A percentile compares a stretch with the other conserved stretches of the same genome.
These are phyloP conservation scores for Dendrocincla fuliginosa DNA, from an alignment of 2,797 vertebrate species.

Conservation along the genomic window DNA sequence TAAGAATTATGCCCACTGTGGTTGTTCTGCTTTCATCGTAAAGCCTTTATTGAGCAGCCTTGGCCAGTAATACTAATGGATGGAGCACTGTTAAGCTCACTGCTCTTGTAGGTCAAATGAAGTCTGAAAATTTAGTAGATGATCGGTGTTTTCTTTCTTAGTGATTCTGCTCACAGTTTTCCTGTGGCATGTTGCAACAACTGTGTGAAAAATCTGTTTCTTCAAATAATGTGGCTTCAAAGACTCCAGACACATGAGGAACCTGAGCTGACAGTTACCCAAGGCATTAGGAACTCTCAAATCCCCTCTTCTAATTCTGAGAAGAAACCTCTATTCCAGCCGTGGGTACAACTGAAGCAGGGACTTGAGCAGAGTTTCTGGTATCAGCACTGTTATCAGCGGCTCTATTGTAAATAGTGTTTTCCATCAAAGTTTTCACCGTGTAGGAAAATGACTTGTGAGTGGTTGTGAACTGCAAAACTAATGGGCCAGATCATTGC, in stretches of 20 bases:
- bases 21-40: slow-evolving; percentile 11
- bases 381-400: neutral
- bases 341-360: neutral
- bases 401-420: neutral
- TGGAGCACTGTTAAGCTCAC: neutral
- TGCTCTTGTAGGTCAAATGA: neutral
- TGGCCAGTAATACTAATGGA: slow-evolving; percentile 13
- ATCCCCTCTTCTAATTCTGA: neutral
- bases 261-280: neutral
- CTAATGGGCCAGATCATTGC: neutral
- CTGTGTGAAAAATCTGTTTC: neutral
- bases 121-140: neutral
- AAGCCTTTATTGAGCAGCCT: slow-evolving; percentile 50
- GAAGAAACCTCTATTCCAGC: neutral
- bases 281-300: neutral
- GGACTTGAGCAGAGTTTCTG: neutral
- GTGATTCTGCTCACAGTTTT: neutral
- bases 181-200: neutral
- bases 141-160: neutral
- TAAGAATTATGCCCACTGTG: slow-evolving; percentile 34
- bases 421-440: neutral
- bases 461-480: neutral
- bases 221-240: neutral
- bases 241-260: neutral
- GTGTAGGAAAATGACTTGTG: neutral